Conservation (phyloP, 2,888 invertebrate genomes). For the Drosophila barbarae region DNA sequence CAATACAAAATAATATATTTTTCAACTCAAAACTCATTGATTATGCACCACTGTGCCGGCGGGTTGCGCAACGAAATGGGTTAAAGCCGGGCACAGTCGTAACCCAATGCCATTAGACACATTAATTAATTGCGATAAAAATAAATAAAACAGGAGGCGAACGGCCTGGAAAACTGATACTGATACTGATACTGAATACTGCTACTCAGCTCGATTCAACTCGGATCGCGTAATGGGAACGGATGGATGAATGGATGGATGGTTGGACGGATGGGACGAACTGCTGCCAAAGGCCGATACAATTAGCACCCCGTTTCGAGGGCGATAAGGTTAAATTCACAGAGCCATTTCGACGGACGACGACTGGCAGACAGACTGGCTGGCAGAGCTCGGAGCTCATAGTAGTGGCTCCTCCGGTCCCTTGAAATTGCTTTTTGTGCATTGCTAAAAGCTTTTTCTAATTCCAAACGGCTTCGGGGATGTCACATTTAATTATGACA, state of each 20-base stretch:
- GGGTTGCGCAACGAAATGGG: conserved; percentile 47
- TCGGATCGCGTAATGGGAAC: conserved; percentile 14
- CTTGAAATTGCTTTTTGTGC: conserved; percentile 39
- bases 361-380: conserved; percentile 6
- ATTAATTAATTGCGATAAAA: conserved; percentile 71
- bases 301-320: conserved; percentile 65
- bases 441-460: conserved; percentile 67
- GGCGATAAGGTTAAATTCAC: conserved; percentile 56
- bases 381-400: neutral
- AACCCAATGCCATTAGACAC: conserved; percentile 60
- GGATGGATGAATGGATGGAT: neutral
- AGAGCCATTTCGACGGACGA: conserved; percentile 30
- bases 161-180: conserved; percentile 17
- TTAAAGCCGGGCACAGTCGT: conserved; percentile 25
- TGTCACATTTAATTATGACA: conserved; percentile 68
- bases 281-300: conserved; percentile 51
- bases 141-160: conserved; percentile 26
- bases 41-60: neutral
- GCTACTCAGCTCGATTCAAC: conserved; percentile 31
- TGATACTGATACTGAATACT: conserved; percentile 43
- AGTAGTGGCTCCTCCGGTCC: neutral
- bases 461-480: conserved; percentile 50
- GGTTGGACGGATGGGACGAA: conserved; percentile 22
- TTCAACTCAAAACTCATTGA: neutral
- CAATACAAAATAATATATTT: neutral